Conservation (phyloP, 2,888 invertebrate genomes). For the Amitus sp. region DNA sequence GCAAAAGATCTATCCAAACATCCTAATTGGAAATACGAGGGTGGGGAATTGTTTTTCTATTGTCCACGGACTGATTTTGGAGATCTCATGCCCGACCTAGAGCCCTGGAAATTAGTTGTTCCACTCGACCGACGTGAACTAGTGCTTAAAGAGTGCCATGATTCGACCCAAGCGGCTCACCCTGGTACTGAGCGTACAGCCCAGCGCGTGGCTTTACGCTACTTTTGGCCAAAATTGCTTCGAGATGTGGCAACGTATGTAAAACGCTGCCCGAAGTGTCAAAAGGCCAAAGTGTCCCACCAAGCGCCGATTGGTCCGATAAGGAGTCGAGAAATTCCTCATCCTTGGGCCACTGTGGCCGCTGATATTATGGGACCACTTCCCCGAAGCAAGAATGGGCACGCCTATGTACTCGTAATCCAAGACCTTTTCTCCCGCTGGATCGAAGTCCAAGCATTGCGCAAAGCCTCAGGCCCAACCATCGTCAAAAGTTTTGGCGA, state of each 20-base stretch:
- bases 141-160: slow-evolving; percentile 1
- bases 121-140: neutral
- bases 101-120: slow-evolving; percentile 15
- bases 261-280: neutral
- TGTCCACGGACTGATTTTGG: slow-evolving; percentile 7
- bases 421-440: slow-evolving; percentile 42
- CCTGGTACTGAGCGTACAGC: slow-evolving; percentile 4
- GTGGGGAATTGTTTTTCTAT: slow-evolving; percentile 14
- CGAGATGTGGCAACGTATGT: neutral
- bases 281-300: neutral
- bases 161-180: slow-evolving; percentile 11
- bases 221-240: slow-evolving; percentile 6
- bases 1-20: slow-evolving; percentile 1
- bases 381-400: slow-evolving; percentile 20
- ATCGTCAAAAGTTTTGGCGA: slow-evolving; percentile 27
- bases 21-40: slow-evolving; percentile 21
- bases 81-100: slow-evolving; percentile 7
- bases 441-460: slow-evolving; percentile 28
- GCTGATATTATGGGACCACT: slow-evolving; percentile 37
- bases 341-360: neutral
- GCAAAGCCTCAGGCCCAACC: slow-evolving; percentile 28
- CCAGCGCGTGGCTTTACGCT: neutral
- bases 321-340: neutral
- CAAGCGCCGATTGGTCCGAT: neutral
- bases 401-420: slow-evolving; percentile 35